Conservation (phyloP, 2,113 vertebrate species). For the Mormyrus lacerda region DNA sequence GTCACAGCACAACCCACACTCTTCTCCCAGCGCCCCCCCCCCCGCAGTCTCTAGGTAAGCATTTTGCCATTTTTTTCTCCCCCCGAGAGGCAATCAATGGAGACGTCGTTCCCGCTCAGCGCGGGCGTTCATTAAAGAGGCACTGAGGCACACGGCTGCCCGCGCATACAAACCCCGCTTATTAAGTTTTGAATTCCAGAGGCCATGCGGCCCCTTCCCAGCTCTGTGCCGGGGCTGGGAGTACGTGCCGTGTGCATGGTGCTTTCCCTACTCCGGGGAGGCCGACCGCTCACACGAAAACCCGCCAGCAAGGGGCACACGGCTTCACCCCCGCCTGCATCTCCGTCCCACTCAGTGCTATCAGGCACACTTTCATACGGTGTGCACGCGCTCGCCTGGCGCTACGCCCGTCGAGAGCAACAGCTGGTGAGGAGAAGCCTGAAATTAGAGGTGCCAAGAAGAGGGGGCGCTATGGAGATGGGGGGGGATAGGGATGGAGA, state of each 20-base stretch:
- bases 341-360: background rate
- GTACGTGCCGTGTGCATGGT: background rate
- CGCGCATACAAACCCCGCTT: background rate
- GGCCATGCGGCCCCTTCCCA: background rate
- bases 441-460: background rate
- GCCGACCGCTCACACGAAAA: background rate
- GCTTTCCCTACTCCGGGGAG: background rate
- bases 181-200: constrained; percentile 10
- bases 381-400: background rate
- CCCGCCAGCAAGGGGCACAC: background rate
- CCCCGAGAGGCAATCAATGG: constrained; percentile 5
- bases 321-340: background rate
- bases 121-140: constrained; percentile 9
- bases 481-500: no score
- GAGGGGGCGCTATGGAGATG: background rate
- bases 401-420: no score
- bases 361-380: background rate
- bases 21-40: background rate
- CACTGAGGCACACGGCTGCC: background rate
- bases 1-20: background rate
- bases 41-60: constrained; percentile 14
- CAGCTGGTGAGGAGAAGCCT: background rate
- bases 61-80: background rate
- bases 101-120: background rate
- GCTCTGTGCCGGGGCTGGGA: background rate